Evolutionary conservation across 2,113 vertebrate genomes (phyloP).

Genomic region (Tyto alba): DNA sequence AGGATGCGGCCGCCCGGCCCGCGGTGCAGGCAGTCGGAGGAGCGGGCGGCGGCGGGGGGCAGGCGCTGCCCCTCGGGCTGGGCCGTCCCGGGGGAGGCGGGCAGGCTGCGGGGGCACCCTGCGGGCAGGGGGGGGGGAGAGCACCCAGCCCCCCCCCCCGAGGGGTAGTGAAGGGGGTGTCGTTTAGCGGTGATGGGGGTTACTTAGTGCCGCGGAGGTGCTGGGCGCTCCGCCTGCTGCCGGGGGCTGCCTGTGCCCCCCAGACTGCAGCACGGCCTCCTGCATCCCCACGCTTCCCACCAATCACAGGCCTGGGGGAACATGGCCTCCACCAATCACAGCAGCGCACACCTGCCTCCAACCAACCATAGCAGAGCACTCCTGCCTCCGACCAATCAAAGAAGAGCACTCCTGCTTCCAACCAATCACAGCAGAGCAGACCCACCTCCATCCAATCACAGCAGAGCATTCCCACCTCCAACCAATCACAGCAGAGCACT

Average conservation of each 20-base stretch:
- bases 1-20: slow-evolving; percentile 71
- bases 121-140: neutral
- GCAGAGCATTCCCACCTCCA: neutral
- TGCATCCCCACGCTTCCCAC: too few species aligned
- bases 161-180: too few species aligned
- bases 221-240: too few species aligned
- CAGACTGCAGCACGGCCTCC: too few species aligned
- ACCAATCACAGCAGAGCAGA: neutral
- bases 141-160: too few species aligned
- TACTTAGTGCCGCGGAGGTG: neutral
- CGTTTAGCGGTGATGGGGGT: fast-evolving
- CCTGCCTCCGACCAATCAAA: neutral
- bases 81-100: slow-evolving; percentile 71
- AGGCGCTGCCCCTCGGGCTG: slow-evolving; percentile 70
- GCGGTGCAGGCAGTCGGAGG: slow-evolving; percentile 78
- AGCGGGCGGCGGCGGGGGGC: slow-evolving; percentile 65
- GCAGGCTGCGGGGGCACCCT: slow-evolving; percentile 82
- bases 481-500: neutral
- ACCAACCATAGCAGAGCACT: neutral
- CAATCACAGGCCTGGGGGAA: too few species aligned
- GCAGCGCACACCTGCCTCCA: too few species aligned
- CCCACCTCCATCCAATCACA: neutral
- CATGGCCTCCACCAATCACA: neutral
- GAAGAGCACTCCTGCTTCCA: neutral
- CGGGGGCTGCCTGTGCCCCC: too few species aligned